Base-by-base conservation (phyloP, 2,797 vertebrate genomes). In the Limosa lapponica region DNA sequence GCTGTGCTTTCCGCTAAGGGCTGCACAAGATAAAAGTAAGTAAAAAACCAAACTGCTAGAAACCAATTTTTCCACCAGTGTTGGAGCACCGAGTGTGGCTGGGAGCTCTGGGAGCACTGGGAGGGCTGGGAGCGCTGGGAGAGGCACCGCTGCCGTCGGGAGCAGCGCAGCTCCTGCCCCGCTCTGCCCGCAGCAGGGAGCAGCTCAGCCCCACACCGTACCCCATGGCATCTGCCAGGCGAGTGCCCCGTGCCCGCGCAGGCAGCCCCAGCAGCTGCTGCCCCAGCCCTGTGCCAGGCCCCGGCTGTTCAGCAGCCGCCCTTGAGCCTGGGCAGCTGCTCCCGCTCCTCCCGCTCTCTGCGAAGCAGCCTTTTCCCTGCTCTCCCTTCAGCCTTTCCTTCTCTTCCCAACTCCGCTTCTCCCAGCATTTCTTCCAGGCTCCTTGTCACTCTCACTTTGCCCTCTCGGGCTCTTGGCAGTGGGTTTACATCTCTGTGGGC, bases 121-220 rank as follows among this genome's bases (percentile, higher is more conserved):
- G 52, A 54, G 52, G 0, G 3, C 30, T 23, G 34, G 24, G 34
- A 44, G 30, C 3, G 3, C 23, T 23, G 34, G 19, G 41, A 46
- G 30, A 2, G 0, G 30, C 41, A 20, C 64, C 0, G 1, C 24
- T 69, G 28, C 39, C 1, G 0, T 54, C 0, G 2, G 65, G 48
- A 67, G 46, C 54, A 39, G n/a, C 25, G 36, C 41, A 11, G 20
- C 41, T 41, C 36, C 57, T 57, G 66, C 58, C 49, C 30, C 0
- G 1, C 25, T 62, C 30, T 62, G 49, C 55, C 41, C 1, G 19
- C 55, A 46, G 48, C 3, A 1, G 28, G 44, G 43, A 66, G 24
- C 8, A 1, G 27, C 27, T 49, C 79, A 67, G 71, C 27, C 64
- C 41, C 49, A 24, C 15, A 16, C 27, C 3, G 0, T 27, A 19